Base-by-base conservation (phyloP, 2,888 invertebrate species). In the Hirtodrosophila histrioides region DNA sequence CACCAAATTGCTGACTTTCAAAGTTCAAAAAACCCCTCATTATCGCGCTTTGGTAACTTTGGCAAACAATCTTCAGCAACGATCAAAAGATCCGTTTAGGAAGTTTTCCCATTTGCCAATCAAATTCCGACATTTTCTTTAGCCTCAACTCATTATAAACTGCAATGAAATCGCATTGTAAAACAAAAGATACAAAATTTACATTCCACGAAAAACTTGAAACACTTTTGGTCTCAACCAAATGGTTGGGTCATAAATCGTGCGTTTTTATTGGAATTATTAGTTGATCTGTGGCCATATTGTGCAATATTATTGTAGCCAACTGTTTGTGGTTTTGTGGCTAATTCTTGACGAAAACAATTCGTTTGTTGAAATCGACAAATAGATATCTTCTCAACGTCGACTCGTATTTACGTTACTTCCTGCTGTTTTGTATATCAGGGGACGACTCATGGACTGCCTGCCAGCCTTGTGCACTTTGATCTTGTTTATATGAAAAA, bases 221-320 rank as follows among this genome's bases (percentile, higher is more conserved):
- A 78, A 62, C 68, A 67, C 53, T 72, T 76, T 74, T 41, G 35
- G 43, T 36, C 37, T 49, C 31, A 27, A 12, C 54, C 68, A 75
- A 66, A 66, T 78, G 83, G 60, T 60, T 41, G 44, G 62, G 29
- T 56, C 69, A 75, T 79, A 82, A 78, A 83, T 88, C 67, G 67
- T 63, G 53, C 51, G 60, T 76, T 83, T 86, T 85, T 75, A 82
- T 87, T 86, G 58, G 80, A 72, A 88, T 86, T 88, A 88, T 86
- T 72, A 78, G 74, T 77, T 89, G 80, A 88, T 88, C 82, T 87
- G 89, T 54, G 75, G 69, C 89, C 89, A 87, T 80, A 89, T 89
- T 87, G 86, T 81, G 85, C 83, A 73, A 83, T 78, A 82, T 80
- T 85, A 65, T 61, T 63, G 62, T 61, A 64, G 73, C 75, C 75